Evolutionary conservation across 2,888 invertebrate genomes (phyloP).

Genomic region (Patella pellucida): DNA sequence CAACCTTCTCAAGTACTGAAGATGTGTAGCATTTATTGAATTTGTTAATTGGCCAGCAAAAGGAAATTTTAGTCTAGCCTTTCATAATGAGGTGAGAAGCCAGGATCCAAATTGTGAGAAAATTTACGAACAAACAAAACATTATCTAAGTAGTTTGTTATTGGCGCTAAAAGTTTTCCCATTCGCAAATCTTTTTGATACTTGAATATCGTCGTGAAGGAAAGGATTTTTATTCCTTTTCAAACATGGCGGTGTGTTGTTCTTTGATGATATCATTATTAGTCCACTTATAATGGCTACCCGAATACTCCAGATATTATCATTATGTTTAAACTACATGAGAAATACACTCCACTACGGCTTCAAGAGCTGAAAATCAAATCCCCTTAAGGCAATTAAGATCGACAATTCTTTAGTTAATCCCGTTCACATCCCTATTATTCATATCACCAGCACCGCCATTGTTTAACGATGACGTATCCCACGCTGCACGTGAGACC

Average conservation of each 20-base stretch:
- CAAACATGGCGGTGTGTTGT: background rate
- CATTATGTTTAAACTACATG: background rate
- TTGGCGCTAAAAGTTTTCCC: no score
- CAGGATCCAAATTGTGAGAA: no score
- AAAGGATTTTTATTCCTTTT: constrained; percentile 1
- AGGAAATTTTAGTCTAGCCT: no score
- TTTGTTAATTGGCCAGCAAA: no score
- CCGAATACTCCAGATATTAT: background rate
- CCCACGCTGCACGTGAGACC: constrained; percentile 11
- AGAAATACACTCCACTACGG: background rate
- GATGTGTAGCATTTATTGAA: no score
- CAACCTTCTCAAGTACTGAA: no score
- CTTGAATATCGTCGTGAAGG: background rate
- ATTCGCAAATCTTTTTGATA: background rate
- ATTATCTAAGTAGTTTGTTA: no score
- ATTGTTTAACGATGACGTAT: constrained; percentile 9
- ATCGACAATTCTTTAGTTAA: constrained; percentile 4
- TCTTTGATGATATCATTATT: constrained; percentile 12
- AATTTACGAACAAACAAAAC: no score
- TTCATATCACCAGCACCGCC: background rate
- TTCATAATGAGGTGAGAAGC: no score
- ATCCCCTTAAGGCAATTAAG: background rate
- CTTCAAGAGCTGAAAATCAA: background rate
- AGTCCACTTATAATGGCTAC: background rate
- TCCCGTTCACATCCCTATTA: background rate